Evolutionary conservation across 2,888 invertebrate genomes (phyloP).

Genomic region (Protophormia terraenovae): DNA sequence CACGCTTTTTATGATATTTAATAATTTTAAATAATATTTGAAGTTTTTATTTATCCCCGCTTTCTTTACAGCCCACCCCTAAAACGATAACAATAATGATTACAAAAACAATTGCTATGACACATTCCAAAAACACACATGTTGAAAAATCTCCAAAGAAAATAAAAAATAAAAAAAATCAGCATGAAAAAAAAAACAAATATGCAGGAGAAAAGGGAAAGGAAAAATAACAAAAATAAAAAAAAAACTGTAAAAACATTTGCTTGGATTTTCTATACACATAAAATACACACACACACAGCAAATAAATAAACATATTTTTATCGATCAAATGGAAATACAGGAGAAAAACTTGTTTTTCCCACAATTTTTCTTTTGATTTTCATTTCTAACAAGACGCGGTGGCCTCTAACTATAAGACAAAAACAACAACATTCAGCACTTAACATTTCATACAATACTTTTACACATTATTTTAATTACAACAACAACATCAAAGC

Average conservation of each 20-base stretch:
- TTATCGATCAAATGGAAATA: slow-evolving; percentile 40
- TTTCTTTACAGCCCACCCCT: neutral
- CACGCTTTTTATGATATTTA: neutral
- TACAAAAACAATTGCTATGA: neutral
- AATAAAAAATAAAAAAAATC: neutral
- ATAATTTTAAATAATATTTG: neutral
- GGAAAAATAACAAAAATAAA: slow-evolving; percentile 21
- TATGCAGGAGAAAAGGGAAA: slow-evolving; percentile 21
- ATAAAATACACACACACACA: neutral
- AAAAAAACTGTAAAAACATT: slow-evolving; percentile 5
- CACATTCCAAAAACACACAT: slow-evolving; percentile 58
- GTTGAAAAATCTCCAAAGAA: slow-evolving; percentile 24
- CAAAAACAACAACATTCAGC: slow-evolving; percentile 14
- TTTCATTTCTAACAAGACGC: slow-evolving; percentile 48
- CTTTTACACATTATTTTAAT: slow-evolving; percentile 45
- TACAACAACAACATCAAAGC: slow-evolving; percentile 30
- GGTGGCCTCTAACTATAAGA: slow-evolving; percentile 39
- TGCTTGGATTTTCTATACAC: slow-evolving; percentile 11
- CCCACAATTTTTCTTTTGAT: slow-evolving; percentile 20
- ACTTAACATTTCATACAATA: too few relatives aligned
- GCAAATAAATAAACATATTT: neutral
- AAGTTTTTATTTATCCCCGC: neutral
- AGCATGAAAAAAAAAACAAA: neutral
- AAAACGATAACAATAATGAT: slow-evolving; percentile 5
- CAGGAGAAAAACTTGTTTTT: slow-evolving; percentile 46